Conservation (phyloP, 1,140 invertebrate species). For the Laupala kohalensis region DNA sequence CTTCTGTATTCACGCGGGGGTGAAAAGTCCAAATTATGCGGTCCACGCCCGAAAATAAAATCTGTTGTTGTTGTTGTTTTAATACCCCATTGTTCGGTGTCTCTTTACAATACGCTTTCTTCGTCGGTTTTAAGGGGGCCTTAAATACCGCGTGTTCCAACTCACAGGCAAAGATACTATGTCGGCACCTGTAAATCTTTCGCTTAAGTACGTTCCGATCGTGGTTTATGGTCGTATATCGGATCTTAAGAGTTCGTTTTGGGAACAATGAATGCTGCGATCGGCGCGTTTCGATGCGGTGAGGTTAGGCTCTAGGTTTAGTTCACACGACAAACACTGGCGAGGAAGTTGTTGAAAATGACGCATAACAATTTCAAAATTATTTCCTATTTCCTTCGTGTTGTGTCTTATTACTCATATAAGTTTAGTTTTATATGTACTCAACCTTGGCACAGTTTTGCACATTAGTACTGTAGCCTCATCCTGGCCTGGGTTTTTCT, state of each 20-base stretch:
- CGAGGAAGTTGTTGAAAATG: too few species aligned
- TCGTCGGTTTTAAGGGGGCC: background rate
- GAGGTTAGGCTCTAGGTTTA: too few species aligned
- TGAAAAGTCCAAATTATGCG: background rate
- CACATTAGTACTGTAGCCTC: too few species aligned
- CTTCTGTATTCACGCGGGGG: background rate
- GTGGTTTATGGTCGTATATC: background rate
- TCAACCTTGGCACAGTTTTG: too few species aligned
- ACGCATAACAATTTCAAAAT: too few species aligned
- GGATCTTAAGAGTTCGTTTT: background rate
- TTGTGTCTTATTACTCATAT: too few species aligned
- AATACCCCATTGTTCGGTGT: background rate
- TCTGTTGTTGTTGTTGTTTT: background rate
- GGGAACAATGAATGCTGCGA: background rate
- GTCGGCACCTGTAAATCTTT: background rate
- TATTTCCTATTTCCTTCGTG: too few species aligned
- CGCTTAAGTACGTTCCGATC: background rate
- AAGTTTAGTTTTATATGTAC: too few species aligned
- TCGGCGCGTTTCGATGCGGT: too few species aligned
- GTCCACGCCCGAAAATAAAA: background rate
- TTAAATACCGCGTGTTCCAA: background rate
- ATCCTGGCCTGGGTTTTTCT: too few species aligned
- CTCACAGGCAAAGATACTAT: background rate
- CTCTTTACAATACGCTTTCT: background rate
- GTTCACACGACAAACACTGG: too few species aligned